Conservation (phyloP, 2,888 invertebrate species). For the Pteria penguin region DNA sequence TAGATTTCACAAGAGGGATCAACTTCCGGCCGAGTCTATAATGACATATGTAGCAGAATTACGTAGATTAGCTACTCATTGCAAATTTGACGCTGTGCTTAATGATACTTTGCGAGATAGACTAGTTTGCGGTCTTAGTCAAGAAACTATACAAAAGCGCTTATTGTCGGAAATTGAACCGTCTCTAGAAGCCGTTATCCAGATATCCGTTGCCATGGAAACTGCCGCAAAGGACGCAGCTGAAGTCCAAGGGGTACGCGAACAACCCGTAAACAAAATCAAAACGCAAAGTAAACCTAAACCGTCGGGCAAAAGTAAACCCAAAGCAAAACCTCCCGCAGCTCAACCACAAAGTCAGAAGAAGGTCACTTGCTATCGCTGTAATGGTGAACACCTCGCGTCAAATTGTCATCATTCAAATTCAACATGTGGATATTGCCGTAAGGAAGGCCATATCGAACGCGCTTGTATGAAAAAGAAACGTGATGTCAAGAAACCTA, state of each 20-base stretch:
- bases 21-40: slow-evolving; percentile 38
- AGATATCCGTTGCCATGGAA: slow-evolving; percentile 12
- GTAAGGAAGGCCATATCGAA: not conserved
- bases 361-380: too few relatives aligned
- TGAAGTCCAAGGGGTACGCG: slow-evolving; percentile 11
- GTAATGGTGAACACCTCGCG: not conserved
- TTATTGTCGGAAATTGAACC: not conserved
- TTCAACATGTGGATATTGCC: not conserved
- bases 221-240: slow-evolving; percentile 15
- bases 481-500: too few relatives aligned
- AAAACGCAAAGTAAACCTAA: not conserved
- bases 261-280: slow-evolving; percentile 4
- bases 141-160: slow-evolving; percentile 9
- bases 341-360: too few relatives aligned
- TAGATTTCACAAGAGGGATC: slow-evolving; percentile 45
- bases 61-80: slow-evolving; percentile 42
- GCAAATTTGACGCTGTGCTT: slow-evolving; percentile 46
- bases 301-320: not conserved
- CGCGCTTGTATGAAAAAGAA: slow-evolving; percentile 17
- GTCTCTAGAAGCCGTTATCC: not conserved
- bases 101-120: slow-evolving; percentile 42
- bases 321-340: too few relatives aligned
- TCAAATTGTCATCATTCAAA: not conserved
- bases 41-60: slow-evolving; percentile 42
- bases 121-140: slow-evolving; percentile 44